Percentiles rank a stretch among this genome's conserved stretches.
Conservation (phyloP, 2,797 vertebrate species). For the Periophthalmus magnuspinnatus region DNA sequence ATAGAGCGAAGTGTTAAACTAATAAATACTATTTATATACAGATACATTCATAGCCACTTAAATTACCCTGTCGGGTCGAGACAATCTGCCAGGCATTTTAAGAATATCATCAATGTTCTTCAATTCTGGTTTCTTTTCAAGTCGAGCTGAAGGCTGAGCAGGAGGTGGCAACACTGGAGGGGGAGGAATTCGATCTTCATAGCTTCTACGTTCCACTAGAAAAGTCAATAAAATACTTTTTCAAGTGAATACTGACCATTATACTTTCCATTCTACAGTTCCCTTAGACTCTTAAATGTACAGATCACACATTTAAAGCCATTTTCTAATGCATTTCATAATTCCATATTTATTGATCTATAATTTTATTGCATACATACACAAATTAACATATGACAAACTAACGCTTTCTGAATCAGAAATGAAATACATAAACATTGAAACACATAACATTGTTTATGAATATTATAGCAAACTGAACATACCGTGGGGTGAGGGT, state of each 20-base stretch:
- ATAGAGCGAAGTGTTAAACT: too few relatives aligned
- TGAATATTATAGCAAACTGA: conserved; percentile 17
- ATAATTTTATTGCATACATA: too few relatives aligned
- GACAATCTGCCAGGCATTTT: conserved; percentile 90
- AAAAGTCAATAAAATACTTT: conserved; percentile 10
- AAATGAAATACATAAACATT: too few relatives aligned
- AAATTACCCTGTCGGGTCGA: conserved; percentile 89
- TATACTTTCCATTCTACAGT: background rate
- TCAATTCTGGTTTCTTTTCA: conserved; percentile 96
- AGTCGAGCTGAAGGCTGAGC: conserved; percentile 81
- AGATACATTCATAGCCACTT: background rate
- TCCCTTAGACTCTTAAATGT: background rate
- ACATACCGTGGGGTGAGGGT: conserved; percentile 85
- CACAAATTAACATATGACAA: too few relatives aligned
- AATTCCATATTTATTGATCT: too few relatives aligned
- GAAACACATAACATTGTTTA: too few relatives aligned
- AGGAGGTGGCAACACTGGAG: conserved; percentile 76
- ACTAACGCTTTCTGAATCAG: too few relatives aligned
- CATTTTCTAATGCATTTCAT: too few relatives aligned
- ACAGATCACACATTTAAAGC: background rate
- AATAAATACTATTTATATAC: background rate
- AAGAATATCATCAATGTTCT: conserved; percentile 96
- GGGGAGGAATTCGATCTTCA: conserved; percentile 87
- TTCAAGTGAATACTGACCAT: background rate
- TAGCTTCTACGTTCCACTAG: conserved; percentile 89